Base-by-base conservation (phyloP, 2,888 invertebrate species). In the Sphaerophoria taeniata region DNA sequence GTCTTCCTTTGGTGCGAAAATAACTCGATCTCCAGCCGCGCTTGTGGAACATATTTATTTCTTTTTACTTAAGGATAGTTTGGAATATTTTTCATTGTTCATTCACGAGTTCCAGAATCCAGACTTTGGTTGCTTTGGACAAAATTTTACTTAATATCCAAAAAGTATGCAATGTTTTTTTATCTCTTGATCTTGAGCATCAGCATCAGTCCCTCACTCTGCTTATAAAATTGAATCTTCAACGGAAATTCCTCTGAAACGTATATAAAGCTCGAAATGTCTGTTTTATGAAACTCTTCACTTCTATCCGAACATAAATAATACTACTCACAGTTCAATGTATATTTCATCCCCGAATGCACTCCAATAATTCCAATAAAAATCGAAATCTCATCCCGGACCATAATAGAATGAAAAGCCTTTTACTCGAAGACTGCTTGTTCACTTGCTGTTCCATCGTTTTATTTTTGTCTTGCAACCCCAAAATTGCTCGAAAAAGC, bases 261-360 rank as follows among this genome's bases (percentile, higher is more conserved):
- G 12, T 43, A 0, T 0, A 34, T 33, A 34, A 55, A n/a, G 12
- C 6, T 33, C 14, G 39, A 14, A 49, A 1, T 16, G 0, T 56
- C 4, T 3, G 16, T 39, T 36, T 55, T 56, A 5, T 9, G 2
- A 11, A 14, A 6, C 58, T 58, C 6, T 16, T 56, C 11, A 9
- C 9, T 16, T 49, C 63, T 12, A 53, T n/a, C 7, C 33, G 4
- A 36, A 34, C 9, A 6, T 58, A n/a, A 36, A 34, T 47, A 65
- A 75, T 75, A 39, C 56, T 39, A 75, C 67, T 71, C 31, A 69
- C 72, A 72, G 49, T 60, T 76, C 55, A 55, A 79, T 67, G 12
- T 65, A 53, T 61, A 79, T 76, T 84, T 79, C 67, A 84, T 84
- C 65, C 75, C 24, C 47, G 55, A 72, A 69, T 80, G 75, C 75